Evolutionary conservation across 2,113 vertebrate genomes (phyloP).

Genomic region (Myrmecophaga tridactyla): DNA sequence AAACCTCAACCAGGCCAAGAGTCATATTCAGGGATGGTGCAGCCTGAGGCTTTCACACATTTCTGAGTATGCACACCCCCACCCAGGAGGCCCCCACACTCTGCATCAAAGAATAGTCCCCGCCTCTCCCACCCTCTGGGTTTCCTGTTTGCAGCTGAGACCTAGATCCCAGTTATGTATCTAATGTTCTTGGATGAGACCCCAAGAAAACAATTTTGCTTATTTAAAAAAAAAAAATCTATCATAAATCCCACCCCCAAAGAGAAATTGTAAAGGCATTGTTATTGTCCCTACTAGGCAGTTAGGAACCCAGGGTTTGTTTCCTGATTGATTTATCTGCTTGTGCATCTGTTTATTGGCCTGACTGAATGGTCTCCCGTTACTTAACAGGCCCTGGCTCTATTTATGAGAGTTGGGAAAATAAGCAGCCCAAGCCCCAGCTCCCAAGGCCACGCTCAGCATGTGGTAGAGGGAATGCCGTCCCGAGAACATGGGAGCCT

Average conservation of each 20-base stretch:
- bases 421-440: not conserved
- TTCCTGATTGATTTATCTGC: slow-evolving; percentile 27
- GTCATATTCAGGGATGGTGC: not conserved
- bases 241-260: slow-evolving; percentile 47
- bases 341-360: slow-evolving; percentile 9
- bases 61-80: not conserved
- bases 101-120: not conserved
- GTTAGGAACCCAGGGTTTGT: not conserved
- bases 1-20: not conserved
- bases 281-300: not conserved
- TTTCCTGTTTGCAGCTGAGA: slow-evolving; percentile 48
- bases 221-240: slow-evolving; percentile 14
- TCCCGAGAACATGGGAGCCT: accelerated
- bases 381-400: not conserved
- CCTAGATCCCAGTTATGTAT: slow-evolving; percentile 47
- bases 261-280: not conserved
- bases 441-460: not conserved
- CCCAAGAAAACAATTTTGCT: slow-evolving; percentile 67
- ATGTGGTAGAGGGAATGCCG: not conserved
- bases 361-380: not conserved
- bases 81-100: not conserved
- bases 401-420: not conserved
- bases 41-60: not conserved
- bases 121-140: not conserved
- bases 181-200: slow-evolving; percentile 62